Evolutionary conservation across 2,113 vertebrate genomes (phyloP).

Genomic region (western clawed frog (Xenopus tropicalis)): DNA sequence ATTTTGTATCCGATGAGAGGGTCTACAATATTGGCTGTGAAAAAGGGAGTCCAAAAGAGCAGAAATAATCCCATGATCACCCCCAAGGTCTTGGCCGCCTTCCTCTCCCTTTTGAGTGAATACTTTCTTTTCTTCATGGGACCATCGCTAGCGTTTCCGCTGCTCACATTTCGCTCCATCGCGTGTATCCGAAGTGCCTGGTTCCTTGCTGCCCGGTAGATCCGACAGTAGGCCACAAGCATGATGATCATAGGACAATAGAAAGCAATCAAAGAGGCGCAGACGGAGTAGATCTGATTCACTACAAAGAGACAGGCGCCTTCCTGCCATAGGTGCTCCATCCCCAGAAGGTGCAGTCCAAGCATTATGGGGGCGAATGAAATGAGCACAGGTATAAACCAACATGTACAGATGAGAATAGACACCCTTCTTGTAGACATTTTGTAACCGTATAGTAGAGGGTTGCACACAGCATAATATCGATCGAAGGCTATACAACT

Average conservation of each 20-base stretch:
- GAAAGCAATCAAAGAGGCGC: constrained; percentile 70
- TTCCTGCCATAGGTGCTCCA: constrained; percentile 46
- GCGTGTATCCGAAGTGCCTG: constrained; percentile 70
- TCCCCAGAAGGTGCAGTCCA: constrained; percentile 58
- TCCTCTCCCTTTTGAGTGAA: constrained; percentile 59
- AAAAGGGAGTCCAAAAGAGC: constrained; percentile 72
- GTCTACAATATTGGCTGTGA: constrained; percentile 70
- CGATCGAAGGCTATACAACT: constrained; percentile 75
- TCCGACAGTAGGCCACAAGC: constrained; percentile 73
- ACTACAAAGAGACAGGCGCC: background rate
- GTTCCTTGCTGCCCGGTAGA: constrained; percentile 68
- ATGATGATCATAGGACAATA: constrained; percentile 69
- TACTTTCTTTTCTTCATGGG: constrained; percentile 64
- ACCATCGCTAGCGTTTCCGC: constrained; percentile 47
- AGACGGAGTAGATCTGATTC: background rate
- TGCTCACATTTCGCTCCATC: constrained; percentile 53
- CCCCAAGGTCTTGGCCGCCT: constrained; percentile 73
- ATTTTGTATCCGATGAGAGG: constrained; percentile 47
- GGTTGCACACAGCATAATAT: constrained; percentile 74
- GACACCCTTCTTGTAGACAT: constrained; percentile 61
- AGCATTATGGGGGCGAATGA: constrained; percentile 72
- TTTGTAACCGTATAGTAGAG: constrained; percentile 64
- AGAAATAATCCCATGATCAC: constrained; percentile 75
- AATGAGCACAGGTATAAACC: constrained; percentile 66
- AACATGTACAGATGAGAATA: constrained; percentile 63